phyloP scores from a whole-genome alignment of 2,888 invertebrate species.

The Griposia aprilina region DNA sequence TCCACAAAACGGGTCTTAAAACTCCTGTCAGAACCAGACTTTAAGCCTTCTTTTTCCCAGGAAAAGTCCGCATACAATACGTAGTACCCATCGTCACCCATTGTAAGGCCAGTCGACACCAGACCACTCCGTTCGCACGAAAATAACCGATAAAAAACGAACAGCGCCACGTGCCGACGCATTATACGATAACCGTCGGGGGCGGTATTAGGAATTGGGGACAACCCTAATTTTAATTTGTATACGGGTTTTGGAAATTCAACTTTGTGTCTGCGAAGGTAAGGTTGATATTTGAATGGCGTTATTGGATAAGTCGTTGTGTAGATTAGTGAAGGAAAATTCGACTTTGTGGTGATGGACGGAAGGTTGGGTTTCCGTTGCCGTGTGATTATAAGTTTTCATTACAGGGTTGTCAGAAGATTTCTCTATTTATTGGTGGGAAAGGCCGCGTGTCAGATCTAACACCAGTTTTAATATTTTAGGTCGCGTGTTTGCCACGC shows the following conservation, averaged over 20 bases:
- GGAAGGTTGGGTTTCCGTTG: constrained; percentile 66
- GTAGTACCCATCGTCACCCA: constrained; percentile 65
- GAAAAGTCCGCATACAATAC: constrained; percentile 66
- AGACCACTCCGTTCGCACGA: constrained; percentile 89
- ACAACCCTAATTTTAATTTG: constrained; percentile 84
- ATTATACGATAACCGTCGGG: constrained; percentile 90
- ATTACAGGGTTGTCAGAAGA: constrained; percentile 82
- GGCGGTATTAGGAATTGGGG: constrained; percentile 87
- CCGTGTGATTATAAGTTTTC: constrained; percentile 44
- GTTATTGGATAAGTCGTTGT: background rate
- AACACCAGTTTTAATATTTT: constrained; percentile 91
- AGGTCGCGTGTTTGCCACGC: constrained; percentile 85
- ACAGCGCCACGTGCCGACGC: constrained; percentile 85
- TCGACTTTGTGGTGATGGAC: background rate
- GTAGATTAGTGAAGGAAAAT: constrained; percentile 39
- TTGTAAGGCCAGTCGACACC: constrained; percentile 82
- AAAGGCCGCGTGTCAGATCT: constrained; percentile 90
- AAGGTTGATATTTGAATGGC: constrained; percentile 63
- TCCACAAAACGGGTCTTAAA: constrained; percentile 45
- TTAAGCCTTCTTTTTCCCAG: constrained; percentile 56
- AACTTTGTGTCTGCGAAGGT: constrained; percentile 45
- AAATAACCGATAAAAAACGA: constrained; percentile 88
- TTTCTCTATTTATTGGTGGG: constrained; percentile 90
- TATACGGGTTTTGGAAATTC: constrained; percentile 55
- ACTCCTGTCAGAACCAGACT: constrained; percentile 58